Percentiles rank a stretch among this genome's conserved stretches.
Conservation (phyloP, 2,113 vertebrate genomes). For the Cinclus cinclus region DNA sequence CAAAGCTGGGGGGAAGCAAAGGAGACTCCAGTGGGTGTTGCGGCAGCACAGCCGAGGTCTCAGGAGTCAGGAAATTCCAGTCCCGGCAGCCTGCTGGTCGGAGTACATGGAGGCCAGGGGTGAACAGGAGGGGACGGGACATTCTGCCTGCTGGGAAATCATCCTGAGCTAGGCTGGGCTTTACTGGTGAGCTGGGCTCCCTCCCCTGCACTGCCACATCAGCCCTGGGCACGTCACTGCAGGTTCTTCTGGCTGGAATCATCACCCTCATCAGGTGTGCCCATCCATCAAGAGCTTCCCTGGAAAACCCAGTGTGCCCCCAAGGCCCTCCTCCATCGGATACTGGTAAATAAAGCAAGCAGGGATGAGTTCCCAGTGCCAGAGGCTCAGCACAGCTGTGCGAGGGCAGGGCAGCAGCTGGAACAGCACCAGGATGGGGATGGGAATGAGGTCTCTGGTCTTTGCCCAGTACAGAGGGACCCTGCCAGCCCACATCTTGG, state of each 20-base stretch:
- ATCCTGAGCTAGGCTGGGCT: neutral
- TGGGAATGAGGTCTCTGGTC: neutral
- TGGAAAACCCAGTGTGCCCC: neutral
- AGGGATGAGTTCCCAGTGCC: neutral
- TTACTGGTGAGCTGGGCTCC: neutral
- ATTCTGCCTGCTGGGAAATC: neutral
- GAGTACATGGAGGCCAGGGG: neutral
- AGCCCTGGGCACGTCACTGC: neutral
- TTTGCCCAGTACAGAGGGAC: neutral
- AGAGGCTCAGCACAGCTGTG: neutral
- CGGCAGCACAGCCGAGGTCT: neutral
- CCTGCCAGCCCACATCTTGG: neutral
- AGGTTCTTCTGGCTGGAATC: neutral
- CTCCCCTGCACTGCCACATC: neutral
- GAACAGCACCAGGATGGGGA: neutral
- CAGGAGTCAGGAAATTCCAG: conserved; percentile 28
- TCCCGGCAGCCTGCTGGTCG: neutral
- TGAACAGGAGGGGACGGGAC: neutral
- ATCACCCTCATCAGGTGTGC: too few relatives aligned
- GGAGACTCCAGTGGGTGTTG: conserved; percentile 22
- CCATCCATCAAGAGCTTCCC: neutral
- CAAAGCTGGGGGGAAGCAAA: neutral
- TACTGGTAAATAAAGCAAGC: neutral
- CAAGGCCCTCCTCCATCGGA: neutral
- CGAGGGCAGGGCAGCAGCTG: neutral